Conservation (phyloP, 2,113 vertebrate species). For the Paradisaea rubra region DNA sequence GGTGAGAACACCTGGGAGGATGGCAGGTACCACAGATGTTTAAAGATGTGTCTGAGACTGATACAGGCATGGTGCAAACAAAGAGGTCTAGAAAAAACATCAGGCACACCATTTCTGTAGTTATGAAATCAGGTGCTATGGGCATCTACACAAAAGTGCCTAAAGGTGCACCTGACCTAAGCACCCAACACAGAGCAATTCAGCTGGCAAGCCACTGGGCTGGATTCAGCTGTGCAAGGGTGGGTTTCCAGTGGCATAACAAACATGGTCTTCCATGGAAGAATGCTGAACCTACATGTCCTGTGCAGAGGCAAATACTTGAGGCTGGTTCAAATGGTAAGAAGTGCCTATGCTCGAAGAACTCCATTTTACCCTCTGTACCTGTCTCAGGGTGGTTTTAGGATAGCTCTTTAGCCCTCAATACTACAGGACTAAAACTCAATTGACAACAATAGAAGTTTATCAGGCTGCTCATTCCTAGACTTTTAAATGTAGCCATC, state of each 20-base stretch:
- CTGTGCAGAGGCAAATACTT: not conserved
- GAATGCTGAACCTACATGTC: not conserved
- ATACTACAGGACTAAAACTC: not conserved
- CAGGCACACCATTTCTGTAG: not conserved
- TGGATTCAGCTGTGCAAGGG: not conserved
- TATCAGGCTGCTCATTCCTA: not conserved
- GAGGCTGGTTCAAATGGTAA: not conserved
- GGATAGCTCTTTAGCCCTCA: not conserved
- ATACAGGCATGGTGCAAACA: not conserved
- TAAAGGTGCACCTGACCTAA: not conserved
- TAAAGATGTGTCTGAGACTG: not conserved
- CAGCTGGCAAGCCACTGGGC: not conserved
- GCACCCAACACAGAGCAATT: not conserved
- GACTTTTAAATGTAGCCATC: not conserved
- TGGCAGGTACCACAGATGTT: fast-evolving
- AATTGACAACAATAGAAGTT: not conserved
- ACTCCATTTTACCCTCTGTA: not conserved
- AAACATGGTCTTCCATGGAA: not conserved
- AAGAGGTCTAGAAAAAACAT: not conserved
- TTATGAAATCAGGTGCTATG: not conserved
- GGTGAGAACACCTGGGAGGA: not conserved
- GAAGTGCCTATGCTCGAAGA: not conserved
- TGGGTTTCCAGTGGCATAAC: not conserved
- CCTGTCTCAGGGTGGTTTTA: not conserved
- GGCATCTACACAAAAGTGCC: not conserved